Evolutionary conservation across 2,113 vertebrate genomes (phyloP).

Genomic region (Pseudorhombus dupliciocellatus): DNA sequence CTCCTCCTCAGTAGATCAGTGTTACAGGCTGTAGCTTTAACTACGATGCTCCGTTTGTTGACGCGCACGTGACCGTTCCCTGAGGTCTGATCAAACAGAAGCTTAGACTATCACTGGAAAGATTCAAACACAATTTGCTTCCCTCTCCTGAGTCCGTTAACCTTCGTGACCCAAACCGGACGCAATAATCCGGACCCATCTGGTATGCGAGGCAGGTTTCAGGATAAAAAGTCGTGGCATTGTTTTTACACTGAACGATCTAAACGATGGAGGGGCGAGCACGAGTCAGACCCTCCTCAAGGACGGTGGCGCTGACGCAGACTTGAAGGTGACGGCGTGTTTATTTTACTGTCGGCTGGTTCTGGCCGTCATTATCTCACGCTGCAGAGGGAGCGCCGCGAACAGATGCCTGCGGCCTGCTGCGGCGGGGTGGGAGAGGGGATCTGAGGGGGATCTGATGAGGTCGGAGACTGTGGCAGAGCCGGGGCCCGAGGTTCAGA

Average conservation of each 20-base stretch:
- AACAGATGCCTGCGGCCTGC: constrained; percentile 71
- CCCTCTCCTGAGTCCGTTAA: constrained; percentile 21
- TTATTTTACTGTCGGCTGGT: constrained; percentile 76
- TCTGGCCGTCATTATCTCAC: constrained; percentile 76
- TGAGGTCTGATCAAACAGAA: too few relatives aligned
- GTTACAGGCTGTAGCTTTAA: too few relatives aligned
- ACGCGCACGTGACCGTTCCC: too few relatives aligned
- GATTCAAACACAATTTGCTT: constrained; percentile 37
- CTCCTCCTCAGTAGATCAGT: too few relatives aligned
- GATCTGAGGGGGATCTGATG: constrained; percentile 46
- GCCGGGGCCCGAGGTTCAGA: constrained; percentile 17
- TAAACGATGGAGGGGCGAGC: constrained; percentile 31
- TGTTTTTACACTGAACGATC: background rate
- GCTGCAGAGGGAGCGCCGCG: constrained; percentile 69
- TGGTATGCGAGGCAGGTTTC: constrained; percentile 41
- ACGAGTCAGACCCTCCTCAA: constrained; percentile 50
- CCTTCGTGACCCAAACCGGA: constrained; percentile 41
- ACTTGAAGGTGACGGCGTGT: constrained; percentile 71
- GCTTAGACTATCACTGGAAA: constrained; percentile 16
- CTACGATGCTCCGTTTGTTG: too few relatives aligned
- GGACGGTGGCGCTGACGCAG: constrained; percentile 30
- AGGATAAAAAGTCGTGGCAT: background rate
- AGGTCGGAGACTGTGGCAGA: constrained; percentile 45
- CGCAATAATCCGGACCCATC: constrained; percentile 46
- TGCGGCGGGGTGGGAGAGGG: constrained; percentile 29